Evolutionary conservation across 30 jellyfish, hydroid and myxozoan genomes (phyloP).

Genomic region (Aurelia sp.): DNA sequence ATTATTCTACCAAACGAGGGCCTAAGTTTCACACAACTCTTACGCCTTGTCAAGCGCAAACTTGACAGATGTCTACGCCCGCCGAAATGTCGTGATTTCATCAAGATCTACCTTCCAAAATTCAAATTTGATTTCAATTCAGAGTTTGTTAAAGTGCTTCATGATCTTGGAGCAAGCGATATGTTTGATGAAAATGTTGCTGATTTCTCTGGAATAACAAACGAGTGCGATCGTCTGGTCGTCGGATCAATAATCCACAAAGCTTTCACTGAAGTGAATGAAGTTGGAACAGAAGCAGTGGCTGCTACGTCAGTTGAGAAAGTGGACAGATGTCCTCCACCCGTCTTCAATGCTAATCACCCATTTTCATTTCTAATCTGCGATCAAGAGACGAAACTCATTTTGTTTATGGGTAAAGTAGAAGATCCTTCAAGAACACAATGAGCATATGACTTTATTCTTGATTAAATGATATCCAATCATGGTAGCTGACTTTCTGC

Average conservation of each 20-base stretch:
- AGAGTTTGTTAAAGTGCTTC: conserved; percentile 37
- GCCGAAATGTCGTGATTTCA: neutral
- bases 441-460: too few species aligned
- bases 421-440: conserved; percentile 35
- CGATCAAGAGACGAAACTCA: conserved; percentile 38
- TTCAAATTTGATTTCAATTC: conserved; percentile 62
- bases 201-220: conserved; percentile 86
- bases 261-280: conserved; percentile 86
- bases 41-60: conserved; percentile 3
- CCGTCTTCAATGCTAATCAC: conserved; percentile 75
- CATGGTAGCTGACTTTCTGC: too few species aligned
- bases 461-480: too few species aligned
- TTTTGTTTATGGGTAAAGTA: conserved; percentile 81
- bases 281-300: conserved; percentile 95
- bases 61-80: conserved; percentile 6
- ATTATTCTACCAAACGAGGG: conserved; percentile 74
- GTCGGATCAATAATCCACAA: conserved; percentile 77
- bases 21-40: conserved; percentile 23
- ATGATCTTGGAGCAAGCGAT: conserved; percentile 63
- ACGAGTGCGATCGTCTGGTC: conserved; percentile 36
- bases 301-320: conserved; percentile 84
- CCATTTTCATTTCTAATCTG: conserved; percentile 79
- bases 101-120: conserved; percentile 70
- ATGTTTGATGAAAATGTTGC: conserved; percentile 72
- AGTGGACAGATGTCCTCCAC: conserved; percentile 42